Evolutionary conservation across 2,797 vertebrate species (phyloP).

Genomic region (Prunella strophiata): DNA sequence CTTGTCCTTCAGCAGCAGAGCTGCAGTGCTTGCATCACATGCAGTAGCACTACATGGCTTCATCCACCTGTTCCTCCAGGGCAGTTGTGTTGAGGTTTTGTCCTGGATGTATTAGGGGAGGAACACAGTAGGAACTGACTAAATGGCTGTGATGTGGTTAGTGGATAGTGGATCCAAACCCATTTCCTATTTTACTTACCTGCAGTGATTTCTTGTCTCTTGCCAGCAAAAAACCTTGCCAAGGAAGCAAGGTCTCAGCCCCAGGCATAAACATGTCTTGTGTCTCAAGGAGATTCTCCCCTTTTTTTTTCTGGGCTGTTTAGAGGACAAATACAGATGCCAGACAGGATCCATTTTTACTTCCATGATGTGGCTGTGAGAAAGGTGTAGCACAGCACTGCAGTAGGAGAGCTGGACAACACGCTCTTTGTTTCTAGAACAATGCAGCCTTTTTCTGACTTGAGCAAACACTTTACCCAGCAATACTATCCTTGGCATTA

Average conservation of each 20-base stretch:
- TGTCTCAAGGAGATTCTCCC: neutral
- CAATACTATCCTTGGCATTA: conserved; percentile 24
- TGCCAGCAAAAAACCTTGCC: neutral
- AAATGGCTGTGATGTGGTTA: neutral
- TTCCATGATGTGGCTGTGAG: neutral
- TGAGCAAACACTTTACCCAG: conserved; percentile 36
- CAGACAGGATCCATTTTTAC: neutral
- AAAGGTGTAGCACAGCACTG: neutral
- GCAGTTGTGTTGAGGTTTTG: neutral
- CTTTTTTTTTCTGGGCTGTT: neutral
- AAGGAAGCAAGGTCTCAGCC: neutral
- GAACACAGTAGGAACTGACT: neutral
- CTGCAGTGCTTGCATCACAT: neutral
- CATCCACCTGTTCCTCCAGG: neutral
- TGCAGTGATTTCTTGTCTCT: neutral
- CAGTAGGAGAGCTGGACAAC: neutral
- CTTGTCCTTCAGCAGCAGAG: neutral
- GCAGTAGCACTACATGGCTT: neutral
- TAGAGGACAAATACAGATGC: neutral
- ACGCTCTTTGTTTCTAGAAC: conserved; percentile 25
- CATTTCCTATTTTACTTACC: neutral
- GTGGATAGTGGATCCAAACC: neutral
- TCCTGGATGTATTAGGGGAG: neutral
- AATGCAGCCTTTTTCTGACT: conserved; percentile 41
- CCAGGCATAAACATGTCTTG: neutral